Conservation (phyloP, 1,140 invertebrate genomes). For the Saxidomus purpurata region DNA sequence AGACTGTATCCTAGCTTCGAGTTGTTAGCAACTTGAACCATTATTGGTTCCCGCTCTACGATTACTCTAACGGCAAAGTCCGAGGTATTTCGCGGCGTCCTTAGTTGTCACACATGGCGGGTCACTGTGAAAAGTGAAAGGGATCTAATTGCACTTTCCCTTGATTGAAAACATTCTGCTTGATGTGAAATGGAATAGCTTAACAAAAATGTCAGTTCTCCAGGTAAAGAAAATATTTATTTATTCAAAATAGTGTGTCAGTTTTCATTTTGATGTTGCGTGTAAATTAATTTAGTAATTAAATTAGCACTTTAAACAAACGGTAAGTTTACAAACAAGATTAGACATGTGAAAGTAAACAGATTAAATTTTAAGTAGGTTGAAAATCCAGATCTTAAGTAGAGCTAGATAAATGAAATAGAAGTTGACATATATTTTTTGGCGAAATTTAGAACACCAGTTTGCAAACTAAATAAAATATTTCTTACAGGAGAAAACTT, state of each 20-base stretch:
- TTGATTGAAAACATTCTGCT: not conserved
- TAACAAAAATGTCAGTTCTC: slow-evolving; percentile 72
- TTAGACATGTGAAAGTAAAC: slow-evolving; percentile 63
- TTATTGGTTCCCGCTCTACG: slow-evolving; percentile 15
- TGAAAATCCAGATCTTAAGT: not conserved
- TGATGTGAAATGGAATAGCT: slow-evolving; percentile 35
- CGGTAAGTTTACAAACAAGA: slow-evolving; percentile 41
- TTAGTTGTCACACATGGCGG: slow-evolving; percentile 66
- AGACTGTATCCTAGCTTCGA: slow-evolving; percentile 42
- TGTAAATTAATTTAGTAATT: not conserved
- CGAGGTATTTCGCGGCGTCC: slow-evolving; percentile 49
- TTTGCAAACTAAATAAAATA: no score
- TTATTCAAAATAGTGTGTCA: not conserved
- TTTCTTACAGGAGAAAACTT: no score
- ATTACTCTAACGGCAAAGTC: slow-evolving; percentile 2
- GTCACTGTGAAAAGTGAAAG: slow-evolving; percentile 62
- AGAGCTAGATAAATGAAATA: not conserved
- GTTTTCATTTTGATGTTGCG: not conserved
- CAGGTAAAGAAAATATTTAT: slow-evolving; percentile 66
- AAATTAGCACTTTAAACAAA: slow-evolving; percentile 10
- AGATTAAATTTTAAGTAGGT: slow-evolving; percentile 31
- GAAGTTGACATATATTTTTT: no score
- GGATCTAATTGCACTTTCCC: not conserved
- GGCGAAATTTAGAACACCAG: no score
- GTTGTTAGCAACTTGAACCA: not conserved